Evolutionary conservation across 64 coral and sea anemone species (phyloP), one percentile per base, ranked within the genome.

Genomic region (Montipora sp.): DNA sequence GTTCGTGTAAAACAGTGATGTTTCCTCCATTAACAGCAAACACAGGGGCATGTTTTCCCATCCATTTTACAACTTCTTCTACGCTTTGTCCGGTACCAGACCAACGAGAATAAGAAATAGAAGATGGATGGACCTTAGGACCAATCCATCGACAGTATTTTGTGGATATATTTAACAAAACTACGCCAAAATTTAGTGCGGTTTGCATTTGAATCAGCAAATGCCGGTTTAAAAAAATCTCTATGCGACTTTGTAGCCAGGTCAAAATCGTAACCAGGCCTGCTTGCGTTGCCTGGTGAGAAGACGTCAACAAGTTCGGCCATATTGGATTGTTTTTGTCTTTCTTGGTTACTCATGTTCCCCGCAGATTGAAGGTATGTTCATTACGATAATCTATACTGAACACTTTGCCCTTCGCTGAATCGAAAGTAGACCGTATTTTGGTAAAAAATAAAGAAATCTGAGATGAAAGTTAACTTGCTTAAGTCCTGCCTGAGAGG

Each of bases 31-130:
- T 83, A 20, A 80, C 65, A 2, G 58, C 68, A 63, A 96, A 96
- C 50, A 96, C 83, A 1, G 95, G 92, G 4, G 83, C 92, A 65
- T 96, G 47, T 90, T 96, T 79, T 59, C 92, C 80, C 95, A 96
- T 94, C 81, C 92, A 96, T 55, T 90, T 84, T n/a, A 90, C 95
- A 45, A 94, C 66, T 48, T 94, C 92, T 36, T 81, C 51, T 10
- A 81, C 65, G 45, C 15, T 77, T 65, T 85, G 48, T 48, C 79
- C 59, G 22, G 76, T 50, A 50, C 27, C 51, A 53, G 48, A 84
- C 50, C 57, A 44, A 46, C 59, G 45, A 53, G 2, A 59, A 72
- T 45, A 84, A 84, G 73, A 18, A 51, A 16, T 70, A 2, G 87
- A 77, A 16, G 87, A 45, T 75, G 46, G 80, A 59, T 73, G 18